These are phyloP conservation scores for Cyanoramphus novaezelandiae DNA, from an alignment of 2,113 vertebrate genomes.

Conservation along the genomic window DNA sequence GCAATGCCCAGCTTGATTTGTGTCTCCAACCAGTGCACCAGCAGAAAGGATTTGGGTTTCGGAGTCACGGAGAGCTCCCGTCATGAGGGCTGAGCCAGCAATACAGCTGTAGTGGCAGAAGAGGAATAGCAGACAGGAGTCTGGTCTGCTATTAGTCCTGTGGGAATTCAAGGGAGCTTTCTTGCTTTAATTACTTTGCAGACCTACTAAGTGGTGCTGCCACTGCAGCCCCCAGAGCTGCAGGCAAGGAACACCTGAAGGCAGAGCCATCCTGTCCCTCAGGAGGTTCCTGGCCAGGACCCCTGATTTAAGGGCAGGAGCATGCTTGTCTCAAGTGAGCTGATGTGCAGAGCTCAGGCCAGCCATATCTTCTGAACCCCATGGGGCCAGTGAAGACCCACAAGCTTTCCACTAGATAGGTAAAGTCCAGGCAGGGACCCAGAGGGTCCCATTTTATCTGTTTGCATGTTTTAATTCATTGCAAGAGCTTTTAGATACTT, in stretches of 20 bases:
- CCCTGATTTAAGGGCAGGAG: neutral
- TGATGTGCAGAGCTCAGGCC: neutral
- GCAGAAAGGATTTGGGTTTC: neutral
- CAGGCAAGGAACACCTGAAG: neutral
- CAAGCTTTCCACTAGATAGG: neutral
- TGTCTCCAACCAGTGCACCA: neutral
- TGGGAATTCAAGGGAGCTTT: neutral
- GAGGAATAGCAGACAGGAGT: conserved; percentile 2
- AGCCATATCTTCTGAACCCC: neutral
- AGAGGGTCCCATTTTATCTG: neutral
- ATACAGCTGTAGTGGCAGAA: neutral
- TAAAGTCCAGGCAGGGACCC: neutral
- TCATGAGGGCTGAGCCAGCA: neutral
- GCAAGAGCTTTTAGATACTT: neutral
- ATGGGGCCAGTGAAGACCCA: neutral
- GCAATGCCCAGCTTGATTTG: neutral
- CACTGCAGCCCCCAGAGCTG: neutral
- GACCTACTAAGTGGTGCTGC: neutral
- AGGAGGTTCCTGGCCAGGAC: neutral
- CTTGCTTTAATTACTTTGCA: conserved; percentile 13
- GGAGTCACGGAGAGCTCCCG: neutral
- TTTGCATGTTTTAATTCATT: neutral
- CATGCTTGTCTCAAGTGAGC: neutral
- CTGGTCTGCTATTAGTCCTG: neutral
- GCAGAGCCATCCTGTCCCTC: neutral